Evolutionary conservation across 2,888 invertebrate species (phyloP), one percentile per base, ranked within the genome.

Genomic region (Octonoba sinensis): DNA sequence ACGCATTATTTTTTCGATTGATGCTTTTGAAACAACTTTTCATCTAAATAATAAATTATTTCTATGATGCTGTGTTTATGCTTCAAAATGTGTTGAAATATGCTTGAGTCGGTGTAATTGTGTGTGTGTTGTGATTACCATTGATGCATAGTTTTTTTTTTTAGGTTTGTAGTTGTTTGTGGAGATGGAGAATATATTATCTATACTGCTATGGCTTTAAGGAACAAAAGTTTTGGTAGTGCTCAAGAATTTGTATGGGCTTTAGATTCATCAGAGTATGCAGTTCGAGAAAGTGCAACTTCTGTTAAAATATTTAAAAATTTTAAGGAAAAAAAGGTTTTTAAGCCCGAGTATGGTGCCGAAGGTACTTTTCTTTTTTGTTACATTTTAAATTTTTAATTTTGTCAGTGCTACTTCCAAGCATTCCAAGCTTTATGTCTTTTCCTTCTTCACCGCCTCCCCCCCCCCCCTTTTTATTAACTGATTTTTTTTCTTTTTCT

Each of bases 221-320:
- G 99, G 71, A 99, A 99, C 89, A 99, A 99, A 88, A 97, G 97
- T 1, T 99, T 99, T 88, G 99, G 99, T 0, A 93, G 96, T 15
- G 99, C 98, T 0, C 96, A 97, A 86, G 99, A 99, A 90, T 99
- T 99, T 88, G 99, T 99, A 0, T 99, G 99, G 99, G 96, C 97
- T 0, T 91, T 94, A 66, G 99, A 99, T 88, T 96, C 97, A 47
- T 96, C 96, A 60, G 96, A 98, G 84, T 92, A 91, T 87, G 92
- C 91, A 70, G 90, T 91, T 76, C 90, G 96, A 22, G 99, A 99
- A 89, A 95, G 94, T 77, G 94, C 94, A 62, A 95, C 95, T 69
- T 93, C 94, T 1, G 93, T 99, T 24, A 95, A 95, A 87, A 93
- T 99, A 56, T 99, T 96, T 90, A 97, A 98, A 87, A 99, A 99